A percentile compares a stretch with the other conserved stretches of the same genome.
These are phyloP conservation scores for Columba livia DNA, from an alignment of 2,113 vertebrate genomes.

Conservation along the genomic window DNA sequence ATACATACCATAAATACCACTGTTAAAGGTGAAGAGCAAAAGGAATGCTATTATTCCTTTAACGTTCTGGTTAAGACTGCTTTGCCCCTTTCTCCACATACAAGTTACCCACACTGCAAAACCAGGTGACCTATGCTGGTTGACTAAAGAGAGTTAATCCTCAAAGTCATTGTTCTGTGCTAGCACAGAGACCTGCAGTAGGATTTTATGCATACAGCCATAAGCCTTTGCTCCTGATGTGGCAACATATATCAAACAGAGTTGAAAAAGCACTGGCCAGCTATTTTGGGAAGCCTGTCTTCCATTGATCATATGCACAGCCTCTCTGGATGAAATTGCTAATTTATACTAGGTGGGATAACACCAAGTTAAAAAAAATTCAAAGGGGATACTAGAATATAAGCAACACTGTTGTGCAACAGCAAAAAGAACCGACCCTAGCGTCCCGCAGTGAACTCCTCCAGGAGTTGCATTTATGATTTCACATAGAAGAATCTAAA, in stretches of 20 bases:
- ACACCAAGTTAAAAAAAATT: background rate
- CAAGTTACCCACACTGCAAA: background rate
- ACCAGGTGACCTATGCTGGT: background rate
- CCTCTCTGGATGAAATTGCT: background rate
- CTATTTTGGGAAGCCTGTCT: background rate
- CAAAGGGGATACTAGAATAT: background rate
- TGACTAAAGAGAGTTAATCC: conserved; percentile 5
- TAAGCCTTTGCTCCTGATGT: background rate
- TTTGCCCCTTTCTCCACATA: background rate
- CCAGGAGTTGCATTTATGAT: background rate
- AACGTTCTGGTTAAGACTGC: background rate
- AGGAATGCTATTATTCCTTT: background rate
- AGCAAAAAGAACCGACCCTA: background rate
- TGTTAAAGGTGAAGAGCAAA: background rate
- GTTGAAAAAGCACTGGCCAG: background rate
- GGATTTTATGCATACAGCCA: background rate
- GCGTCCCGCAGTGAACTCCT: background rate
- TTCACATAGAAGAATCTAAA: background rate
- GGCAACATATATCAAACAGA: background rate
- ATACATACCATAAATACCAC: background rate
- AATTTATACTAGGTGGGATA: background rate
- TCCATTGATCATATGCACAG: background rate
- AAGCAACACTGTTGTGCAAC: background rate
- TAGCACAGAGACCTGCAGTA: background rate
- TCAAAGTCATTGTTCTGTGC: background rate